Conservation (phyloP, 2,888 invertebrate genomes). For the Lycophotia porphyrea region DNA sequence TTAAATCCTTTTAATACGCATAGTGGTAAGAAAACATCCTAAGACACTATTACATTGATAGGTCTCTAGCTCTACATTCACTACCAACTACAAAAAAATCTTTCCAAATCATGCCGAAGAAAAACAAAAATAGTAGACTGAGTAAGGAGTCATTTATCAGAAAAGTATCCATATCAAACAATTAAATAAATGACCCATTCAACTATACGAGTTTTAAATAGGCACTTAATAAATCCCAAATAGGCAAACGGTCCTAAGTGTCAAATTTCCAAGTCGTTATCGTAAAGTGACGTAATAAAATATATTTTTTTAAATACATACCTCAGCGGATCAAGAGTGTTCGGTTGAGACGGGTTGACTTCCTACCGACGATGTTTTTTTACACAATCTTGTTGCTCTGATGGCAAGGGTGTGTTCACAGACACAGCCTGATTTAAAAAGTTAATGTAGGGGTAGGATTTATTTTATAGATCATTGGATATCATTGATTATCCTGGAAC, state of each 20-base stretch:
- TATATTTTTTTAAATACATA: constrained; percentile 62
- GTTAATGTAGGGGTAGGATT: constrained; percentile 12
- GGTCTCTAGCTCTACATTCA: background rate
- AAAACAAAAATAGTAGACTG: constrained; percentile 9
- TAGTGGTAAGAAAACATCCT: background rate
- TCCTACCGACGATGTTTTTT: constrained; percentile 90
- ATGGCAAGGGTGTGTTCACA: constrained; percentile 82
- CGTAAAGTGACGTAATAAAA: constrained; percentile 61
- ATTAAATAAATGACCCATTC: constrained; percentile 50
- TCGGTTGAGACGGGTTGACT: constrained; percentile 83
- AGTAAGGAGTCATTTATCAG: constrained; percentile 23
- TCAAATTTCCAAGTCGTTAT: constrained; percentile 55
- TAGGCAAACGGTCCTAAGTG: constrained; percentile 45
- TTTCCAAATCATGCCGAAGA: background rate
- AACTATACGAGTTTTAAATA: constrained; percentile 57
- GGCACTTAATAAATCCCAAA: constrained; percentile 50
- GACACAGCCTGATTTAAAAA: constrained; percentile 54
- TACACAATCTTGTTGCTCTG: constrained; percentile 90
- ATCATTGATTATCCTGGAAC: background rate
- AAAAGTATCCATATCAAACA: constrained; percentile 43
- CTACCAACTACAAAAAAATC: background rate
- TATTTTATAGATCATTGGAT: background rate
- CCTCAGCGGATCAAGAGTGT: constrained; percentile 80
- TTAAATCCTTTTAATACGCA: background rate
- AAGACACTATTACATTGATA: background rate